A percentile compares a stretch with the other conserved stretches of the same genome.
Evolutionary conservation across 2,797 vertebrate species (phyloP).

Genomic region (Eulemur albifrons): DNA sequence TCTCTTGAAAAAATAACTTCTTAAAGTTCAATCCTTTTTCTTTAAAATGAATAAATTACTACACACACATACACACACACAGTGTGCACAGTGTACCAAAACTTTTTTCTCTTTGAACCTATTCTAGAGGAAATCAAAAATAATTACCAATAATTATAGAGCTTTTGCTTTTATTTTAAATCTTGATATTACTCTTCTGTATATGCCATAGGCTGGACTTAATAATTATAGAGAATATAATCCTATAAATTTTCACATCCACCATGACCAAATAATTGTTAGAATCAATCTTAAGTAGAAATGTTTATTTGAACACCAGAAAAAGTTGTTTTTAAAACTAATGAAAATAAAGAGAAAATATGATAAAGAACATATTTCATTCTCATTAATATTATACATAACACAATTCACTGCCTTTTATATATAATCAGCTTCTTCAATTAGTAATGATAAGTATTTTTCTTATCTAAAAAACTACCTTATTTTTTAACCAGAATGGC

Average conservation of each 20-base stretch:
- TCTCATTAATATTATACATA: not conserved
- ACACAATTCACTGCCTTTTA: not conserved
- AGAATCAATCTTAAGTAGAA: not conserved
- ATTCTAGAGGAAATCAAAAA: not conserved
- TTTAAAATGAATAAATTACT: conserved; percentile 14
- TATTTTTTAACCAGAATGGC: not conserved
- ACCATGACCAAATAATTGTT: not conserved
- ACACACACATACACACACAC: not conserved
- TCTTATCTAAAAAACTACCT: conserved; percentile 55
- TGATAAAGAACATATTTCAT: not conserved
- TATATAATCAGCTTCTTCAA: not conserved
- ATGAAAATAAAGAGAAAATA: not conserved
- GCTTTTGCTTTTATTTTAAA: conserved; percentile 24
- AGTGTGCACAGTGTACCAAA: not conserved
- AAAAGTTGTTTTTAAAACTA: not conserved
- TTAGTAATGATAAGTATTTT: not conserved
- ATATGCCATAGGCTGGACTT: not conserved
- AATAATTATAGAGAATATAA: not conserved
- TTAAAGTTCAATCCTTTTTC: not conserved
- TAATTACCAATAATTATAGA: not conserved
- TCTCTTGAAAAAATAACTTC: conserved; percentile 1
- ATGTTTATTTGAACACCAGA: not conserved
- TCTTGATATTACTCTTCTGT: not conserved
- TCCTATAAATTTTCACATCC: not conserved
- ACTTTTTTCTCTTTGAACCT: not conserved